These are phyloP conservation scores for Talpa occidentalis DNA, from an alignment of 2,113 vertebrate species.

Conservation along the genomic window DNA sequence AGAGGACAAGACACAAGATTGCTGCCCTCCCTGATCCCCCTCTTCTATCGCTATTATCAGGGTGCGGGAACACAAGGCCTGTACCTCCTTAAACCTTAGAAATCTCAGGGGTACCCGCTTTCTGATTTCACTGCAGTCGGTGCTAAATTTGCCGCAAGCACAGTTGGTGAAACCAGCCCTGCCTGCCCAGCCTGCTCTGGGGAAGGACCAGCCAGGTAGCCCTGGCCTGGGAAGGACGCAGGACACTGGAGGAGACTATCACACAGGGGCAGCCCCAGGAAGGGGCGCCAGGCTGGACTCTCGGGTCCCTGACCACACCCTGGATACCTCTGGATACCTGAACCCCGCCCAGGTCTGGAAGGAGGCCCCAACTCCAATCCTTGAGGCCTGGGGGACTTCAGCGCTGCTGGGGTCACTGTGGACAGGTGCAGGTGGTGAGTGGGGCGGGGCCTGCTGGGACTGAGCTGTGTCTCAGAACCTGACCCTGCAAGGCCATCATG, in stretches of 20 bases:
- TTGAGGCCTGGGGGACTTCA: too few species aligned
- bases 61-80: accelerated
- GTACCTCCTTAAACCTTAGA: neutral
- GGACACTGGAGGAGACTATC: accelerated
- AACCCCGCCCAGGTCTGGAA: too few species aligned
- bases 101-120: neutral
- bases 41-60: accelerated
- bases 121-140: neutral
- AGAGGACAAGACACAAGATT: neutral
- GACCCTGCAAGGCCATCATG: too few species aligned
- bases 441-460: too few species aligned
- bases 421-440: too few species aligned
- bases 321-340: neutral
- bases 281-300: neutral
- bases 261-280: accelerated
- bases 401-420: too few species aligned
- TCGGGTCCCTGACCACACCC: neutral
- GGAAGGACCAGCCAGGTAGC: neutral
- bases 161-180: neutral
- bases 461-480: too few species aligned
- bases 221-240: neutral
- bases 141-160: neutral
- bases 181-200: accelerated
- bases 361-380: too few species aligned
- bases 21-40: neutral